These are phyloP conservation scores for Alligator mississippiensis DNA, from an alignment of 2,113 vertebrate species.

Conservation along the genomic window DNA sequence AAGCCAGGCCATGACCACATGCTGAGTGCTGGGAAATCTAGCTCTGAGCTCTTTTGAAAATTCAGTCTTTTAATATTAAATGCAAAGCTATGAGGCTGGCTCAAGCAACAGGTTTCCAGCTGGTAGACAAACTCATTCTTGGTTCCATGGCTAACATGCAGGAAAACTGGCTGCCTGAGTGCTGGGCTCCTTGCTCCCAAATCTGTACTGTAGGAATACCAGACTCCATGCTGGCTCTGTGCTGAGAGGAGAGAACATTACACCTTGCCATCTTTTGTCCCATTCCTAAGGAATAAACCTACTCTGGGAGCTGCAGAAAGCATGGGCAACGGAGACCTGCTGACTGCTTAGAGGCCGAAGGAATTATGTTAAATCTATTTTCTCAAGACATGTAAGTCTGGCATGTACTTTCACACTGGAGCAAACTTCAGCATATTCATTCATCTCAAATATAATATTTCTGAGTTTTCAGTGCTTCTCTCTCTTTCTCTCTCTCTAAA, in stretches of 20 bases:
- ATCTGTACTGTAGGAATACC: not conserved
- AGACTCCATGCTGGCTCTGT: not conserved
- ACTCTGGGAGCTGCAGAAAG: not conserved
- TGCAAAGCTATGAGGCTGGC: not conserved
- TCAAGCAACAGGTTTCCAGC: not conserved
- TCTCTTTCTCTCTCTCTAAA: conserved; percentile 6
- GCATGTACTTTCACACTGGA: not conserved
- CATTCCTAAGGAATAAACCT: not conserved
- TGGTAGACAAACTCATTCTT: not conserved
- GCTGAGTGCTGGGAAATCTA: not conserved
- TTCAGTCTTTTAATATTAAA: not conserved
- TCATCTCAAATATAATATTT: not conserved
- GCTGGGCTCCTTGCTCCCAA: not conserved
- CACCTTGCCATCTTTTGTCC: not conserved
- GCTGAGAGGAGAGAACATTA: not conserved
- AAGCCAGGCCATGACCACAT: not conserved
- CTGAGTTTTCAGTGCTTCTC: not conserved
- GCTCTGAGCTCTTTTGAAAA: not conserved
- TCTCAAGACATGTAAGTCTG: conserved; percentile 6
- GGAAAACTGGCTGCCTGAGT: not conserved
- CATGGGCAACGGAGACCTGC: not conserved
- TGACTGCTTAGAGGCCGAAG: not conserved
- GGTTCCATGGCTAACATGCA: not conserved
- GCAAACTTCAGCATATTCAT: conserved; percentile 28
- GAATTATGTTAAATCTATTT: not conserved